phyloP scores from a whole-genome alignment of 2,888 invertebrate genomes.

The Mythimna vitellina region DNA sequence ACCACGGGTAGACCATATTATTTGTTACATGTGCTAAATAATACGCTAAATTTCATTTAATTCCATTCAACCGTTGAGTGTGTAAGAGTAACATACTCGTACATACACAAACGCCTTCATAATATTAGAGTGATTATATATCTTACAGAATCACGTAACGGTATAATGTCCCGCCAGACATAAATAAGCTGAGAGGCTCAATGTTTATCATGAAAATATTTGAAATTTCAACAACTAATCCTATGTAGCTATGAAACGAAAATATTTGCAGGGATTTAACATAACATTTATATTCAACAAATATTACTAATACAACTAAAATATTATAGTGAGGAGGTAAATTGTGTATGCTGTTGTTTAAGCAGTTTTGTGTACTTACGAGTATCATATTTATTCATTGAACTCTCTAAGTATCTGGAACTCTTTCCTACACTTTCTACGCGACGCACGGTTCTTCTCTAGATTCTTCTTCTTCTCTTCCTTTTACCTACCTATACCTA shows the following conservation, averaged over 20 bases:
- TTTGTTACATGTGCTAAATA: no score
- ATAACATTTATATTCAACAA: slow-evolving; percentile 17
- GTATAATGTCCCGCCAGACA: slow-evolving; percentile 11
- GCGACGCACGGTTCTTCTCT: no score
- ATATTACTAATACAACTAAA: slow-evolving; percentile 19
- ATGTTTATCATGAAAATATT: slow-evolving; percentile 21
- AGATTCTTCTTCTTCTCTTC: no score
- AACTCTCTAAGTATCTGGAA: not conserved
- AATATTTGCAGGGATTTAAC: slow-evolving; percentile 30
- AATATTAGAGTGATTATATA: no score
- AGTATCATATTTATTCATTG: not conserved
- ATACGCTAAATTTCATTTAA: no score
- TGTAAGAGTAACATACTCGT: no score
- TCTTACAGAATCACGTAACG: not conserved
- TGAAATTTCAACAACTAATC: slow-evolving; percentile 14
- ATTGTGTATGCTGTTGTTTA: slow-evolving; percentile 8
- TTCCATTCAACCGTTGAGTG: no score
- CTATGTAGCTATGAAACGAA: slow-evolving; percentile 17
- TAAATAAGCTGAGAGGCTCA: slow-evolving; percentile 12
- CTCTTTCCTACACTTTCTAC: no score
- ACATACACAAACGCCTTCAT: no score
- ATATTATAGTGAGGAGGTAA: not conserved
- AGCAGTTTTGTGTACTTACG: not conserved
- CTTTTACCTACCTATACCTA: no score
- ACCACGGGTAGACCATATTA: no score